Evolutionary conservation across 2,113 vertebrate species (phyloP), one percentile per base, ranked within the genome.

Genomic region (Neogobius melanostomus): DNA sequence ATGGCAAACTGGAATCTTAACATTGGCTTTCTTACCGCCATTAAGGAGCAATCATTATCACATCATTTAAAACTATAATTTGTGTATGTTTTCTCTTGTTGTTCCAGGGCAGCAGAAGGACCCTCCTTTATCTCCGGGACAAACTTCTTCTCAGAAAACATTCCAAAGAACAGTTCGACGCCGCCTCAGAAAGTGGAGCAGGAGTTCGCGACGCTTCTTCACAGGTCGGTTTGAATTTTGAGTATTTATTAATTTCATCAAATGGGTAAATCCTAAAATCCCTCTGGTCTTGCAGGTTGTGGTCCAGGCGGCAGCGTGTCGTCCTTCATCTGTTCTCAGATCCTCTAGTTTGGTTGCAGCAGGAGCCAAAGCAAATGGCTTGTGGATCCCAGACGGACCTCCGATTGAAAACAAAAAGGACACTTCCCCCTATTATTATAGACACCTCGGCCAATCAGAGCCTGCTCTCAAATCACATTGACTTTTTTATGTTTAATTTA

Each of bases 91-190:
- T 63, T 1, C 46, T 62, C 16, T 44, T 36, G n/a, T 64, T n/a
- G 43, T 84, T 71, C n/a, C 52, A 98, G 97, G 90, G 97, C n/a
- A 98, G 67, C 96, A 98, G 88, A 96, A 96, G 90, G 97, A 99
- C 69, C 96, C 96, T n/a, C 76, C n/a, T 95, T 73, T 99, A 97
- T 92, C 92, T 98, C 91, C 94, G 95, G 87, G 97, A 99, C 89
- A 99, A 98, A 93, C 94, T 98, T 81, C n/a, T n/a, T 96, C 96
- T 4, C 97, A 97, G 90, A 97, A 98, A 93, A n/a, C 95, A 98
- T 95, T 99, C 96, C 95, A 98, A 96, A 95, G 97, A 99, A 88
- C 97, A 98, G 83, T 99, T 95, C 87, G 97, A 99, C 84, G 92
- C 92, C 1, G 95, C 96, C n/a, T 48, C 97, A 97, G 91, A 99